Evolutionary conservation across 2,888 invertebrate species (phyloP).

Genomic region (Busseola fusca): DNA sequence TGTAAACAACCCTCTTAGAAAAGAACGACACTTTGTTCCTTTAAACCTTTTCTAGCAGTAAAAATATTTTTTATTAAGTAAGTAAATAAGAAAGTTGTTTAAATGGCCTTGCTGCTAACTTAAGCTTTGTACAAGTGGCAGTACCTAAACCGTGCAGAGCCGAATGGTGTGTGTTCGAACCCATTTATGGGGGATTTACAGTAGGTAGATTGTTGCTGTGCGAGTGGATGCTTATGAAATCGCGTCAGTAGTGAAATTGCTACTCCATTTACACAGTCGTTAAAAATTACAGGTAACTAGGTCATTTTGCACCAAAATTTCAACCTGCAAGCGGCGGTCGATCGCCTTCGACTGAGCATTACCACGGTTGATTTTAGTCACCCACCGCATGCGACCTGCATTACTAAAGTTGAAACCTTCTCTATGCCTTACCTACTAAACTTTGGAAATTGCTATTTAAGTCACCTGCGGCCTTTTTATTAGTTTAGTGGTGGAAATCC

Average conservation of each 20-base stretch:
- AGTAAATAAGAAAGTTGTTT: background rate
- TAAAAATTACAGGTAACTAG: background rate
- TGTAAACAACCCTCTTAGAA: background rate
- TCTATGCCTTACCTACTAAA: background rate
- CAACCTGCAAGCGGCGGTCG: background rate
- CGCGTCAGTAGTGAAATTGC: background rate
- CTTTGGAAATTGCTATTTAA: background rate
- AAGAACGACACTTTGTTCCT: background rate
- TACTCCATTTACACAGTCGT: background rate
- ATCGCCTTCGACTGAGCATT: slow-evolving; percentile 54
- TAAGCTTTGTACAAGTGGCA: background rate
- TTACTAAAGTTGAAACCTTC: background rate
- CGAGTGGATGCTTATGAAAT: background rate
- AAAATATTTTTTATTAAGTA: background rate
- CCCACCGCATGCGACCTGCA: background rate
- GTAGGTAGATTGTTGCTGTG: background rate
- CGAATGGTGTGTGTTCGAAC: background rate
- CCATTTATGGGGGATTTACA: background rate
- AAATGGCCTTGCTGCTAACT: background rate
- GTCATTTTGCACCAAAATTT: background rate
- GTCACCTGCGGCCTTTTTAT: background rate
- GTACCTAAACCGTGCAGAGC: background rate
- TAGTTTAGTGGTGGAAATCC: no score
- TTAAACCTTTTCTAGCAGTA: background rate
- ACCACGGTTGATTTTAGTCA: slow-evolving; percentile 46